These are phyloP conservation scores for Siniperca scherzeri DNA, from an alignment of 2,797 vertebrate species.

Conservation along the genomic window DNA sequence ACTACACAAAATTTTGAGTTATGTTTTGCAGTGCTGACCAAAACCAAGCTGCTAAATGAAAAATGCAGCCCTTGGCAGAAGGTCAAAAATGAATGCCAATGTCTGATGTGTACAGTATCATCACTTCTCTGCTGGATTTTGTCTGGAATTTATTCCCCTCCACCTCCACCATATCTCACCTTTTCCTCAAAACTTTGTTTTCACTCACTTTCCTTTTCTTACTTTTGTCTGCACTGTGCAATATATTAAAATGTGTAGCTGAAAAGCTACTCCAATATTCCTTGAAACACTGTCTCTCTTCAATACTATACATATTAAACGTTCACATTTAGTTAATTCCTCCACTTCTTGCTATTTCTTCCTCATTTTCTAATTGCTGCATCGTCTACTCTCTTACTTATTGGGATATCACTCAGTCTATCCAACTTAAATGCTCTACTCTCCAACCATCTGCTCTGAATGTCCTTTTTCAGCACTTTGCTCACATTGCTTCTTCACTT, in stretches of 20 bases:
- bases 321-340: neutral
- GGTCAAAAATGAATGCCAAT: constrained; percentile 23
- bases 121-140: neutral
- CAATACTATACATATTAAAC: neutral
- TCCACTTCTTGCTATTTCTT: neutral
- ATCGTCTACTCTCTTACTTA: neutral
- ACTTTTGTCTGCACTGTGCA: neutral
- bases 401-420: constrained; percentile 15
- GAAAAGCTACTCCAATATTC: neutral
- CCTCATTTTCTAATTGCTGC: neutral
- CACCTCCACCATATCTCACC: neutral
- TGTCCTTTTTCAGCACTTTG: constrained; percentile 1
- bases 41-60: constrained; percentile 10
- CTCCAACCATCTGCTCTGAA: constrained; percentile 38
- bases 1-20: neutral
- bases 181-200: neutral
- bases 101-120: neutral
- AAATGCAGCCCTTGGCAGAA: constrained; percentile 34
- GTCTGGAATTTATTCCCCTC: neutral
- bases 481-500: constrained; percentile 21
- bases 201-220: neutral
- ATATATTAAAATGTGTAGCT: neutral
- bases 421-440: neutral
- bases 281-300: neutral
- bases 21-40: constrained; percentile 23